Conservation (phyloP, 2,888 invertebrate genomes). For the Acanthoscelides obtectus region DNA sequence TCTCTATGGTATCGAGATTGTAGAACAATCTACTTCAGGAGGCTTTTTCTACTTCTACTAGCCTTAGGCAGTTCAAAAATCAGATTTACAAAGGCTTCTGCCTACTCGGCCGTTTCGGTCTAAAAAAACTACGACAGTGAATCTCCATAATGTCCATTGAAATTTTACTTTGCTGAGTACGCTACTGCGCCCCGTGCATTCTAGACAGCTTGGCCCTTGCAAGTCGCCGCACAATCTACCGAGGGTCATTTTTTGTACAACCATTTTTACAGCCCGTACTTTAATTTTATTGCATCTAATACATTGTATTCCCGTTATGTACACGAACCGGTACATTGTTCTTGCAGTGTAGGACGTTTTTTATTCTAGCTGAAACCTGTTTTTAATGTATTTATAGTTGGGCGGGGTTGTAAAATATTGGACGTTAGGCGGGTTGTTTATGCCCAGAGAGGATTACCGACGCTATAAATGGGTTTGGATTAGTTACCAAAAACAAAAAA, state of each 20-base stretch:
- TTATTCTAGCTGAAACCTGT: conserved; percentile 25
- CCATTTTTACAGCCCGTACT: conserved; percentile 37
- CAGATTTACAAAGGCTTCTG: no score
- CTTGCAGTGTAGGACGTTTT: conserved; percentile 22
- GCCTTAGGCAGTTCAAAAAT: no score
- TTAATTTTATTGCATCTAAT: conserved; percentile 35
- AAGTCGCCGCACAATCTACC: conserved; percentile 34
- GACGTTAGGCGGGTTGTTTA: conserved; percentile 26
- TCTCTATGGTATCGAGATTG: no score
- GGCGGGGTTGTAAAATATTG: conserved; percentile 22
- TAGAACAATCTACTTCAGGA: no score
- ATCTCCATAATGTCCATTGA: no score
- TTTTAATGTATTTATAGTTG: conserved; percentile 30
- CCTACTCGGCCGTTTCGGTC: no score
- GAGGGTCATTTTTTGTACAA: conserved; percentile 43
- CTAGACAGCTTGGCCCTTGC: conserved; percentile 45
- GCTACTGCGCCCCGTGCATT: conserved; percentile 17
- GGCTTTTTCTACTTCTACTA: no score
- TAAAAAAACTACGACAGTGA: no score
- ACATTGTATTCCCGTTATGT: conserved; percentile 34
- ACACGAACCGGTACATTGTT: conserved; percentile 37
- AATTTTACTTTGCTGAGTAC: no score
- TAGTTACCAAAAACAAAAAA: neutral
- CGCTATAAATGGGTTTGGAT: conserved; percentile 6
- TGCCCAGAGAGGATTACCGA: conserved; percentile 5